phyloP scores from a whole-genome alignment of 2,888 invertebrate species.

The Elysia crispata region DNA sequence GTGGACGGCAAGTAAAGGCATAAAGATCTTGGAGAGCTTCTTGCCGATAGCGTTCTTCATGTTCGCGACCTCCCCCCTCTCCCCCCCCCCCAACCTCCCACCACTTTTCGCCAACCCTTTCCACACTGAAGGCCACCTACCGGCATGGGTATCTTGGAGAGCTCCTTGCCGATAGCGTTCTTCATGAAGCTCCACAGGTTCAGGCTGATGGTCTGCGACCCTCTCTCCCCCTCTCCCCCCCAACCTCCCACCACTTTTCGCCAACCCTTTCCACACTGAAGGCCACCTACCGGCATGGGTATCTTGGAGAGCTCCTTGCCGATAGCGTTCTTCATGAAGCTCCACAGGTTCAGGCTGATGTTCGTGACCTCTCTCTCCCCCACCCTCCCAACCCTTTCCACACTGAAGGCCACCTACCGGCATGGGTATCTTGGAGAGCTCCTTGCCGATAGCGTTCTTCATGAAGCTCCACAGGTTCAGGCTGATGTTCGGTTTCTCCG shows the following conservation, averaged over 20 bases:
- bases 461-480: slow-evolving; percentile 99
- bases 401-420: slow-evolving; percentile 82
- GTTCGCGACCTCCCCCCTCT: no score
- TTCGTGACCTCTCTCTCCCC: no score
- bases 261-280: not conserved
- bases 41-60: slow-evolving; percentile 99
- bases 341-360: slow-evolving; percentile 95
- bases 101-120: no score
- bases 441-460: slow-evolving; percentile 99
- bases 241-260: no score
- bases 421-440: slow-evolving; percentile 99
- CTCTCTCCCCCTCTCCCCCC: no score
- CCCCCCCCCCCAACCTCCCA: no score
- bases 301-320: slow-evolving; percentile 99
- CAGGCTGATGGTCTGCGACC: slow-evolving; percentile 85
- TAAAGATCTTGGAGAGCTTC: slow-evolving; percentile 98
- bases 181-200: slow-evolving; percentile 99
- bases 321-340: slow-evolving; percentile 99
- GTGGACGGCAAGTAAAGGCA: slow-evolving; percentile 84
- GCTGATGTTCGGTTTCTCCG: slow-evolving; percentile 87
- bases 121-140: slow-evolving; percentile 77
- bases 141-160: slow-evolving; percentile 99
- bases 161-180: slow-evolving; percentile 99
- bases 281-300: slow-evolving; percentile 90
- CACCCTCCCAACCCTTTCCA: no score